Conservation (phyloP, 2,888 invertebrate genomes). For the Aporophyla nigra region DNA sequence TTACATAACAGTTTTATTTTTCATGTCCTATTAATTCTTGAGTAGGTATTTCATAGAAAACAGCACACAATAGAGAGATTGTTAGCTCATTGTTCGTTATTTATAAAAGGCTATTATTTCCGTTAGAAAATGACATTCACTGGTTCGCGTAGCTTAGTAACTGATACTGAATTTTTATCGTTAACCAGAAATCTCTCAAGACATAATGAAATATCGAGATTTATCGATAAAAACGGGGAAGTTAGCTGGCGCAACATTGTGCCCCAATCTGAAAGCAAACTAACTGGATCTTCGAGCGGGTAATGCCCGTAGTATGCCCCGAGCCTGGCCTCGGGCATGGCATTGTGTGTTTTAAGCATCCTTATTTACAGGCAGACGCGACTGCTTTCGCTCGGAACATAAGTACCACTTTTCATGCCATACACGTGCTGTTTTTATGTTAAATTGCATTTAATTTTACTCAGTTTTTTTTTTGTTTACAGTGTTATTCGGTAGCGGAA, state of each 20-base stretch:
- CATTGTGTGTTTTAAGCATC: slow-evolving; percentile 54
- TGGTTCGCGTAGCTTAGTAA: slow-evolving; percentile 33
- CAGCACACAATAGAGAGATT: slow-evolving; percentile 47
- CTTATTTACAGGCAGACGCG: slow-evolving; percentile 50
- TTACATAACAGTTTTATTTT: neutral
- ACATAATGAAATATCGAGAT: slow-evolving; percentile 2
- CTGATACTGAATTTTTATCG: slow-evolving; percentile 4
- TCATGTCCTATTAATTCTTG: slow-evolving; percentile 27
- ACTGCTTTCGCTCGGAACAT: slow-evolving; percentile 38
- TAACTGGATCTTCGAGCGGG: slow-evolving; percentile 44
- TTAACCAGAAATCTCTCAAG: neutral
- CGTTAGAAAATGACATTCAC: slow-evolving; percentile 38
- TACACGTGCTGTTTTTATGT: slow-evolving; percentile 24
- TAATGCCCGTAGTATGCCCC: slow-evolving; percentile 26
- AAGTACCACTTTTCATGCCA: slow-evolving; percentile 32
- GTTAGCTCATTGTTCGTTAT: slow-evolving; percentile 42
- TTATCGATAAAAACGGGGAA: slow-evolving; percentile 33
- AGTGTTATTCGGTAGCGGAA: neutral
- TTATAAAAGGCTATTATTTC: slow-evolving; percentile 43
- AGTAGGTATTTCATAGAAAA: slow-evolving; percentile 19
- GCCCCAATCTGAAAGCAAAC: slow-evolving; percentile 34
- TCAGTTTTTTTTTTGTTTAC: slow-evolving; percentile 17
- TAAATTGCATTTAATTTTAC: slow-evolving; percentile 39
- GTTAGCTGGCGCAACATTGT: slow-evolving; percentile 31
- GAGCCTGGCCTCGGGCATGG: slow-evolving; percentile 30